Evolutionary conservation across 1,140 invertebrate genomes (phyloP).

Genomic region (Drosophila guanche): DNA sequence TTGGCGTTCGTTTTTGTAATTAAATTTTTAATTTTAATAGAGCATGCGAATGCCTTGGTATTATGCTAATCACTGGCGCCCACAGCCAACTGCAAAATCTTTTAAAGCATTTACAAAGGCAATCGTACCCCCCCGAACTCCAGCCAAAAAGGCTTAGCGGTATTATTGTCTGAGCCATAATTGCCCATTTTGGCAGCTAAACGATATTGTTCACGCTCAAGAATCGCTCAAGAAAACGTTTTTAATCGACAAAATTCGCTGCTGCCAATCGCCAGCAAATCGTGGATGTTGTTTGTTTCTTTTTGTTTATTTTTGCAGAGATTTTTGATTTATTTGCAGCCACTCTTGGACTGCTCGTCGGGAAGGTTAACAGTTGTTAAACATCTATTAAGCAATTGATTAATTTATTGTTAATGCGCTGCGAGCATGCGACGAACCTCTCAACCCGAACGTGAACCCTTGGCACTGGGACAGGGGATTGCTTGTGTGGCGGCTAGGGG

Average conservation of each 20-base stretch:
- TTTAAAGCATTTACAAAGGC: slow-evolving; percentile 32
- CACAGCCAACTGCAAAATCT: slow-evolving; percentile 39
- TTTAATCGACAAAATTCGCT: slow-evolving; percentile 59
- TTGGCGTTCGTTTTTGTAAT: slow-evolving; percentile 39
- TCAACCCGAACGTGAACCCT: no score
- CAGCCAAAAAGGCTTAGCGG: slow-evolving; percentile 26
- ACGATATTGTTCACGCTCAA: slow-evolving; percentile 74
- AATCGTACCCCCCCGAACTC: slow-evolving; percentile 14
- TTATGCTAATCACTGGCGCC: slow-evolving; percentile 54
- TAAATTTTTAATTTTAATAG: slow-evolving; percentile 56
- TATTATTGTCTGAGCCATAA: slow-evolving; percentile 43
- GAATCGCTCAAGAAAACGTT: slow-evolving; percentile 28
- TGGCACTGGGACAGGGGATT: not conserved
- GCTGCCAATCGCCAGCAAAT: slow-evolving; percentile 41
- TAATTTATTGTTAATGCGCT: slow-evolving; percentile 64
- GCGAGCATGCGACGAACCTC: slow-evolving; percentile 30
- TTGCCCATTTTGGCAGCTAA: slow-evolving; percentile 66
- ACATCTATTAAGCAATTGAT: slow-evolving; percentile 73
- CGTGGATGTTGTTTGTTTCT: slow-evolving; percentile 4
- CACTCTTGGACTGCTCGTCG: slow-evolving; percentile 64
- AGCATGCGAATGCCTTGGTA: slow-evolving; percentile 42
- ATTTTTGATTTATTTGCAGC: slow-evolving; percentile 67
- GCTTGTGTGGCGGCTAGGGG: not conserved
- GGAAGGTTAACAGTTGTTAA: slow-evolving; percentile 78
- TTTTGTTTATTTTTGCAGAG: slow-evolving; percentile 17